Percentiles rank a stretch among this genome's conserved stretches.
Conservation (phyloP, 2,797 vertebrate species). For the Labroides dimidiatus region DNA sequence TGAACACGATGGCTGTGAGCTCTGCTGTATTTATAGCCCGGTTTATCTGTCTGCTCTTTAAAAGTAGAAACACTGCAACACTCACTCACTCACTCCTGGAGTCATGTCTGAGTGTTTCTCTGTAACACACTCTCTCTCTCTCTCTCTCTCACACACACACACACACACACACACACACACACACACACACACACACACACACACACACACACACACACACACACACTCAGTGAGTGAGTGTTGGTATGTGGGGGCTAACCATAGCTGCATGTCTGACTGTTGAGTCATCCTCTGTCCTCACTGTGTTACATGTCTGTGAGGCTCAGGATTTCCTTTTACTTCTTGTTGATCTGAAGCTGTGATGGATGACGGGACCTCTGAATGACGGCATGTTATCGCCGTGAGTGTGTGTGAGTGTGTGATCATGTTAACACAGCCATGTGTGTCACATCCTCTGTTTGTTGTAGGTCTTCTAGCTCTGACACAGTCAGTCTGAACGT, state of each 20-base stretch:
- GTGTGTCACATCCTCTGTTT: neutral
- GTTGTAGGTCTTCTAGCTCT: too few species aligned
- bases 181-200: neutral
- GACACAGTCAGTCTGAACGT: too few species aligned
- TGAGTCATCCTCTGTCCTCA: slow-evolving; percentile 55
- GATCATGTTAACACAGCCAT: neutral
- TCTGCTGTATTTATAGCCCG: slow-evolving; percentile 49
- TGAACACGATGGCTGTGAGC: slow-evolving; percentile 16
- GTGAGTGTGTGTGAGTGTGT: neutral
- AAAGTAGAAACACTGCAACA: slow-evolving; percentile 21
- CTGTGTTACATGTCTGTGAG: slow-evolving; percentile 31
- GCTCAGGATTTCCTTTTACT: neutral
- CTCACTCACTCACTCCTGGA: neutral
- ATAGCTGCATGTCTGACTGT: slow-evolving; percentile 56
- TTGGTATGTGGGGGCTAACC: slow-evolving; percentile 60
- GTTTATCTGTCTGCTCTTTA: slow-evolving; percentile 45
- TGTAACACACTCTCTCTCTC: neutral
- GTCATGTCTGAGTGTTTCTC: neutral
- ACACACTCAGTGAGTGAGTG: slow-evolving; percentile 22
- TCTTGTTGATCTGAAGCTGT: neutral
- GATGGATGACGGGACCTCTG: neutral
- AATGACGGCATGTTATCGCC: neutral
- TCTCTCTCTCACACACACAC: neutral
- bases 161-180: neutral
- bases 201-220: neutral